Percentiles rank a stretch among this genome's conserved stretches.
These are phyloP conservation scores for Tragopan temminckii DNA, from an alignment of 2,797 vertebrate genomes.

Conservation along the genomic window DNA sequence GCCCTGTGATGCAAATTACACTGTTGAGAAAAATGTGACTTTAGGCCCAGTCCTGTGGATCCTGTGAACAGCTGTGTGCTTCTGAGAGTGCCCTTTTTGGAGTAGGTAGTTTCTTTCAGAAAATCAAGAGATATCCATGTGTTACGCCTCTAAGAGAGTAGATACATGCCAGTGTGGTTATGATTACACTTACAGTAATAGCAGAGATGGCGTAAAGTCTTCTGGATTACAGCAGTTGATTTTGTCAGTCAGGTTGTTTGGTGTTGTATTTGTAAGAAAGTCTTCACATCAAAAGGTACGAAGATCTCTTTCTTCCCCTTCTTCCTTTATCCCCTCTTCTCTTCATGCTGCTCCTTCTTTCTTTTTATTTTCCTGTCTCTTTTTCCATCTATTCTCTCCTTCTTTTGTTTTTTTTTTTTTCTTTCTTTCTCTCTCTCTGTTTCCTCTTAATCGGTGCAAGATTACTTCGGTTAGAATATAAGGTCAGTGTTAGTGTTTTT, in stretches of 20 bases:
- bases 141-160: not conserved
- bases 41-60: not conserved
- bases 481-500: not conserved
- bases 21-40: not conserved
- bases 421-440: rapidly evolving
- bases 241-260: not conserved
- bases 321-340: too few species aligned
- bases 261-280: not conserved
- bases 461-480: not conserved
- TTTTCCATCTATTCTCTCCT: not conserved
- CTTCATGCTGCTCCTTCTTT: too few species aligned
- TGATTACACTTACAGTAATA: rapidly evolving
- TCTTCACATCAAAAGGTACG: not conserved
- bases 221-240: not conserved
- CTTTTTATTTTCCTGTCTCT: too few species aligned
- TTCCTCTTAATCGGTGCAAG: not conserved
- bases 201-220: not conserved
- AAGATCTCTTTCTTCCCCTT: too few species aligned
- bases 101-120: not conserved
- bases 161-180: not conserved
- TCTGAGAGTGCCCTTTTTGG: not conserved
- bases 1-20: not conserved
- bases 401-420: not conserved
- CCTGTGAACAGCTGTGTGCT: not conserved
- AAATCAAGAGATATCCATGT: not conserved